A percentile compares a stretch with the other conserved stretches of the same genome.
phyloP scores from a whole-genome alignment of 2,888 invertebrate genomes.

The Lobophora halterata region DNA sequence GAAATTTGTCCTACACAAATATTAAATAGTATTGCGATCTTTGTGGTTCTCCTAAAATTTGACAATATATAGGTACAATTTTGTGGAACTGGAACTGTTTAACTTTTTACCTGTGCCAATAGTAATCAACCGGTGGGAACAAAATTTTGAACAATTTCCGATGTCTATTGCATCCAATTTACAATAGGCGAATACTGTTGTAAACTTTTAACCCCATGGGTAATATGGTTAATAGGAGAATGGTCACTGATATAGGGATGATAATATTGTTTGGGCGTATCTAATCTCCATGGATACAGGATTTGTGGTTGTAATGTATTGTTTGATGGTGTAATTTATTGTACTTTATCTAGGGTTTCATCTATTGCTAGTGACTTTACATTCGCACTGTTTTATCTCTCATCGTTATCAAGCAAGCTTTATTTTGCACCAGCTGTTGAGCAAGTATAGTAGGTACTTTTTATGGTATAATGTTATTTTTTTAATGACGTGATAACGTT shows the following conservation, averaged over 20 bases:
- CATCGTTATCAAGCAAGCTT: too few relatives aligned
- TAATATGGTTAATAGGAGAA: conserved; percentile 22
- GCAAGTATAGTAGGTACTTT: too few relatives aligned
- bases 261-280: conserved; percentile 67
- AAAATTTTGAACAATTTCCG: conserved; percentile 66
- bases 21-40: too few relatives aligned
- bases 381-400: too few relatives aligned
- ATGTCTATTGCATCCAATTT: conserved; percentile 67
- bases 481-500: too few relatives aligned
- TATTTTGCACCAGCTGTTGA: too few relatives aligned
- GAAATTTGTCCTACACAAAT: too few relatives aligned
- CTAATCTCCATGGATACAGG: conserved; percentile 60
- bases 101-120: conserved; percentile 13
- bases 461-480: too few relatives aligned
- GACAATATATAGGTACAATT: too few relatives aligned
- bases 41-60: too few relatives aligned
- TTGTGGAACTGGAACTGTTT: too few relatives aligned
- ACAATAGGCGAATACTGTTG: conserved; percentile 60
- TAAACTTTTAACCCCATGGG: conserved; percentile 43
- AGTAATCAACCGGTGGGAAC: conserved; percentile 51
- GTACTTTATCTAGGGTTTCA: conserved; percentile 20
- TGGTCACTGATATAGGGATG: conserved; percentile 56
- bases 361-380: conserved; percentile 21
- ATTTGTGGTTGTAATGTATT: conserved; percentile 27
- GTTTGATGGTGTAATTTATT: conserved; percentile 21